Base-by-base conservation (phyloP, 2,797 vertebrate species). In the Poeciliopsis turneri region DNA sequence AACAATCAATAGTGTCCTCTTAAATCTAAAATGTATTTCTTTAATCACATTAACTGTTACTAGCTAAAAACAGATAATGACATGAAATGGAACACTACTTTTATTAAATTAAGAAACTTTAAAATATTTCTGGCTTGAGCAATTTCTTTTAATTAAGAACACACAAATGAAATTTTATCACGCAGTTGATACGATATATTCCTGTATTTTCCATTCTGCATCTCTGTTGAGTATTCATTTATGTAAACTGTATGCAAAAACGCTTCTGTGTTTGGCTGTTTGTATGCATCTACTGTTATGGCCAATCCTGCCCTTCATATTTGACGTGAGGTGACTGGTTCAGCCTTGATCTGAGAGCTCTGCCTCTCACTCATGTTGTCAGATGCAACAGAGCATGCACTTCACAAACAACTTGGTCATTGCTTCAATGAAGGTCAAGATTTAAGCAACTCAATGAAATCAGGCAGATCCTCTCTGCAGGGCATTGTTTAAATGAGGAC, bases 291-390 rank as follows among this genome's bases (percentile, higher is more conserved):
- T 84, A 91, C 87, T 90, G 92, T 93, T 91, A 94, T 92, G 92
- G 93, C 93, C 91, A 93, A 94, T 95, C 88, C 90, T 89, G 94
- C 93, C 95, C 94, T 96, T 96, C 94, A 93, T 93, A 90, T 94
- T 93, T 95, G 94, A 95, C 93, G 92, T 94, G 94, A 95, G 95
- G 94, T 95, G 95, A 96, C 94, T 95, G 95, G 93, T 93, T 91
- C 91, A 90, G 94, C 94, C 93, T 95, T 95, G 95, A 95, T 95
- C 93, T 88, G 84, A 86, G 86, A 90, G 90, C 87, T 79, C 88
- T 93, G 91, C 86, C 89, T 92, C 93, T 95, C 94, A 90, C 90
- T 94, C 90, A 92, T 92, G 89, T 92, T 94, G 91, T 92, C 89
- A 92, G 89, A 93, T 39, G 89, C 92, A 94, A 87, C 89, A 81